Evolutionary conservation across 2,888 invertebrate species (phyloP).

Genomic region (Hyposoter dolosus): DNA sequence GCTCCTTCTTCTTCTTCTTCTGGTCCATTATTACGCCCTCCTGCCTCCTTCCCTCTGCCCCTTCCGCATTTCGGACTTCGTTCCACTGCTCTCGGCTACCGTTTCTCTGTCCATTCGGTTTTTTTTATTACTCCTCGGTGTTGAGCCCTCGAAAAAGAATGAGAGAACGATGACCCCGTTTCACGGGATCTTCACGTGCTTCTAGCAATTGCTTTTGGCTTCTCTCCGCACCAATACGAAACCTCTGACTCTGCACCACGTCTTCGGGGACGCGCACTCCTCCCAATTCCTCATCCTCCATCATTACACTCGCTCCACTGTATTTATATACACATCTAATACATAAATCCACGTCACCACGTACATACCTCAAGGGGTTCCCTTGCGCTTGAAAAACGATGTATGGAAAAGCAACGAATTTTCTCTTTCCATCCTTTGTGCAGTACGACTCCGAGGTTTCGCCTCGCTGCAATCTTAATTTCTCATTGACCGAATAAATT

Average conservation of each 20-base stretch:
- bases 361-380: neutral
- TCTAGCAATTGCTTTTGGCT: conserved; percentile 12
- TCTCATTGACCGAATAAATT: neutral
- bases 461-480: neutral
- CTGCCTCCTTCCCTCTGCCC: neutral
- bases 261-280: conserved; percentile 58
- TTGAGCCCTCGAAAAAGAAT: conserved; percentile 39
- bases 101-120: conserved; percentile 42
- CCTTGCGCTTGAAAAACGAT: neutral
- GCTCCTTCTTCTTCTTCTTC: conserved; percentile 31
- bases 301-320: conserved; percentile 4
- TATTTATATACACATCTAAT: conserved; percentile 23
- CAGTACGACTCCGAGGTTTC: neutral
- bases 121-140: conserved; percentile 64
- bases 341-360: conserved; percentile 28
- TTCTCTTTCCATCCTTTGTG: neutral
- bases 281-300: conserved; percentile 51
- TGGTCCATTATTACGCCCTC: conserved; percentile 55
- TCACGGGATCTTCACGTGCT: conserved; percentile 45
- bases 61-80: conserved; percentile 56
- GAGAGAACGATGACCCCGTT: conserved; percentile 65
- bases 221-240: conserved; percentile 21
- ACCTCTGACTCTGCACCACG: conserved; percentile 20
- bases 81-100: conserved; percentile 62
- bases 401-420: conserved; percentile 11